Conservation (phyloP, 1,140 invertebrate genomes). For the Sitodiplosis mosellana region DNA sequence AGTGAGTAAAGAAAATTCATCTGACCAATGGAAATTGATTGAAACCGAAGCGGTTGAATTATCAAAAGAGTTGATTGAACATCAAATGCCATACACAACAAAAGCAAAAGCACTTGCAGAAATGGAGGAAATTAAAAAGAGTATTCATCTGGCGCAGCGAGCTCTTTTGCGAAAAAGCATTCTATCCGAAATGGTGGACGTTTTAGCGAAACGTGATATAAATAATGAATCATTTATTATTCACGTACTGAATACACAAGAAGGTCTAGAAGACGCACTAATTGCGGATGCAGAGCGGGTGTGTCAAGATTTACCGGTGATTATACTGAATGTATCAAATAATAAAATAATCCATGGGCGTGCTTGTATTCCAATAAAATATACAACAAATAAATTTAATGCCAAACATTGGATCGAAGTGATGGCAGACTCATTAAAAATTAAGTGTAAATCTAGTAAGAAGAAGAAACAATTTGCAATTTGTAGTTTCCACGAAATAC, state of each 20-base stretch:
- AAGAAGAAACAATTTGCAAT: background rate
- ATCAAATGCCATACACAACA: background rate
- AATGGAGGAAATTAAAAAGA: background rate
- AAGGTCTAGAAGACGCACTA: background rate
- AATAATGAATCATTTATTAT: background rate
- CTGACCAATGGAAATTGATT: background rate
- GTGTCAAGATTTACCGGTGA: background rate
- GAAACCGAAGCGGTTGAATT: background rate
- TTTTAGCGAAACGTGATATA: background rate
- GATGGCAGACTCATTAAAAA: background rate
- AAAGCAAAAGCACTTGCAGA: background rate
- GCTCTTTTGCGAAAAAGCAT: background rate
- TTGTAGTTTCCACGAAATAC: background rate
- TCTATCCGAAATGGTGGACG: background rate
- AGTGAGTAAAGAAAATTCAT: background rate
- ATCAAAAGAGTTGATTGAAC: background rate
- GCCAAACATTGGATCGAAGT: background rate
- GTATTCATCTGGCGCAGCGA: background rate
- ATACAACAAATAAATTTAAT: background rate
- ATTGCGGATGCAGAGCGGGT: background rate
- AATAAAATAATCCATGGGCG: background rate
- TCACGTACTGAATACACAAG: background rate
- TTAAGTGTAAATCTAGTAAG: background rate
- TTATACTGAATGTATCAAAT: background rate
- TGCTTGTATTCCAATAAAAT: background rate